Evolutionary conservation across 2,113 vertebrate species (phyloP).

Genomic region (Dromaius novaehollandiae): DNA sequence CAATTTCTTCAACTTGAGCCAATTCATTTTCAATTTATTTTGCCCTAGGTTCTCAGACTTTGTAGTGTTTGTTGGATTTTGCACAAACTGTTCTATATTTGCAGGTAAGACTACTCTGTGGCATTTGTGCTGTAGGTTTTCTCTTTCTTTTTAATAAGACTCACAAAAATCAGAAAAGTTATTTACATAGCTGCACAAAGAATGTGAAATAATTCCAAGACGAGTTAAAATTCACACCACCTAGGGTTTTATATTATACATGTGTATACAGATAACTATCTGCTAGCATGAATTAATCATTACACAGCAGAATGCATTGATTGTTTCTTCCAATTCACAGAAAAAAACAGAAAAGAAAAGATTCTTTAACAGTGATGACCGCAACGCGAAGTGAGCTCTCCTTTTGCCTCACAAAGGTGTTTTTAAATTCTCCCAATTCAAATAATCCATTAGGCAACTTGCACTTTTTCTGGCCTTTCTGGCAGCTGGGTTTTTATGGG

Average conservation of each 20-base stretch:
- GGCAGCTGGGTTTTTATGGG: not conserved
- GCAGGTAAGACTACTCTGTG: not conserved
- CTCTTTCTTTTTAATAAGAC: not conserved
- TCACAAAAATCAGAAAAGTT: not conserved
- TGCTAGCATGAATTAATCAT: constrained; percentile 4
- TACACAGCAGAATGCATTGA: not conserved
- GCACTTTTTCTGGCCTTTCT: not conserved
- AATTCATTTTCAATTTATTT: not conserved
- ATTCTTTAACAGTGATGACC: not conserved
- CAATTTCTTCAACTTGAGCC: not conserved
- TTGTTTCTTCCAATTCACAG: not conserved
- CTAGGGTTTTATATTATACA: not conserved
- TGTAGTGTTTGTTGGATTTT: not conserved
- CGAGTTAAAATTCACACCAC: constrained; percentile 1
- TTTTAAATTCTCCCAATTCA: not conserved
- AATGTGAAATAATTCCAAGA: not conserved
- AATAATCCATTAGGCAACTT: not conserved
- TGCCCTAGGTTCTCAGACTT: not conserved
- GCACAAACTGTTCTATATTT: not conserved
- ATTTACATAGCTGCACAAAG: not conserved
- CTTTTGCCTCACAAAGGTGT: not conserved
- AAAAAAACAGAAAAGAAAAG: not conserved
- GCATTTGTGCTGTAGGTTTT: not conserved
- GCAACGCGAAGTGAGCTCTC: not conserved
- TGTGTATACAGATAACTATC: not conserved